Evolutionary conservation across 2,797 vertebrate genomes (phyloP).

Genomic region (Setipinna tenuifilis): DNA sequence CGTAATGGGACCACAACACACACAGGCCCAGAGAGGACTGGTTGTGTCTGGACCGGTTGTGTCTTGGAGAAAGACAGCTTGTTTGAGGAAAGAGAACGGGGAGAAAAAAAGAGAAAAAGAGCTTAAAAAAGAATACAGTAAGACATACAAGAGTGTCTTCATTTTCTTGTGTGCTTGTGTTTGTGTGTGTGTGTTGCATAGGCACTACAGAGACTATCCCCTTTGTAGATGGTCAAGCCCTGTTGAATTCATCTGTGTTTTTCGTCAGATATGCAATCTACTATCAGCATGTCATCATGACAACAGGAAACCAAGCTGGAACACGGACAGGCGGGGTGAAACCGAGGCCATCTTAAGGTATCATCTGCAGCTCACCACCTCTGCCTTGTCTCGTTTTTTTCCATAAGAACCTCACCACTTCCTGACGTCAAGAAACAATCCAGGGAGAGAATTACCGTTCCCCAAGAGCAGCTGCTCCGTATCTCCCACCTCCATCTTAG

Average conservation of each 20-base stretch:
- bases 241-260: neutral
- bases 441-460: neutral
- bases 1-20: neutral
- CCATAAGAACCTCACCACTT: neutral
- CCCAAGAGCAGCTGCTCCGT: neutral
- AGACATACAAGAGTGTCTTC: neutral
- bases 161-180: neutral
- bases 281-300: neutral
- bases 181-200: neutral
- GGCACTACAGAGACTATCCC: neutral
- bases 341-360: neutral
- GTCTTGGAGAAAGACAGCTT: neutral
- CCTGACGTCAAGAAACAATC: neutral
- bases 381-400: neutral
- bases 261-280: neutral
- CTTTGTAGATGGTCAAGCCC: neutral
- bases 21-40: neutral
- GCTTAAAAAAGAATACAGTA: neutral
- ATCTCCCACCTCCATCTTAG: neutral
- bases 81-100: neutral
- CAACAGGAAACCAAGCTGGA: neutral
- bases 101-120: neutral
- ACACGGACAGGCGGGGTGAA: neutral
- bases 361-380: neutral
- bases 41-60: neutral